Evolutionary conservation across 2,888 invertebrate genomes (phyloP), one percentile per base, ranked within the genome.

Genomic region (Sipha maydis): DNA sequence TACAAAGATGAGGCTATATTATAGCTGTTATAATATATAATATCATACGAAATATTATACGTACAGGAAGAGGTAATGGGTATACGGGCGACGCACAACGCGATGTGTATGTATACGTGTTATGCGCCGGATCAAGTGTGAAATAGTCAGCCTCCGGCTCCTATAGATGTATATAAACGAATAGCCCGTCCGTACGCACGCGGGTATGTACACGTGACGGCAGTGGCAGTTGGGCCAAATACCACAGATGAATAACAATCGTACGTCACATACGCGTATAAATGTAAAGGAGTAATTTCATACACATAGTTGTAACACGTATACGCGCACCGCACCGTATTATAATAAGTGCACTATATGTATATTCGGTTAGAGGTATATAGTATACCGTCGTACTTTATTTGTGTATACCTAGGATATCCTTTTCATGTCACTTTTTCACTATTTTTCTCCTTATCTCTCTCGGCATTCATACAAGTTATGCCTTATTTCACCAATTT

Each of bases 91-190:
- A 38, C 25, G 75, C 28, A 9, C 67, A 9, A 11, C n/a, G 69
- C 2, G 69, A 67, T 31, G 69, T 28, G 28, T 69, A 28, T 69
- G 7, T 31, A 31, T n/a, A 38, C n/a, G 41, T 19, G 41, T 7
- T 41, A n/a, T 28, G 25, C 71, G 61, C 2, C 67, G 61, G 38
- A 61, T 71, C 86, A 38, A 79, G 79, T 86, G 86, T 86, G 86
- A 86, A 86, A 78, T 56, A 80, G 86, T 86, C 71, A 14, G 86
- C 86, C 86, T 86, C 86, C 79, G 61, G 86, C 79, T 73, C 56
- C 69, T 28, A 76, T 41, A 25, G 1, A 28, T 28, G 9, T 28
- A 9, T 73, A 41, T 25, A 38, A 75, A 41, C 25, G 76, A 41
- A 76, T n/a, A 38, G 75, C 19, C 48, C 48, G 5, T n/a, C 7